Base-by-base conservation (phyloP, 2,888 invertebrate genomes). In the Papilio protenor region DNA sequence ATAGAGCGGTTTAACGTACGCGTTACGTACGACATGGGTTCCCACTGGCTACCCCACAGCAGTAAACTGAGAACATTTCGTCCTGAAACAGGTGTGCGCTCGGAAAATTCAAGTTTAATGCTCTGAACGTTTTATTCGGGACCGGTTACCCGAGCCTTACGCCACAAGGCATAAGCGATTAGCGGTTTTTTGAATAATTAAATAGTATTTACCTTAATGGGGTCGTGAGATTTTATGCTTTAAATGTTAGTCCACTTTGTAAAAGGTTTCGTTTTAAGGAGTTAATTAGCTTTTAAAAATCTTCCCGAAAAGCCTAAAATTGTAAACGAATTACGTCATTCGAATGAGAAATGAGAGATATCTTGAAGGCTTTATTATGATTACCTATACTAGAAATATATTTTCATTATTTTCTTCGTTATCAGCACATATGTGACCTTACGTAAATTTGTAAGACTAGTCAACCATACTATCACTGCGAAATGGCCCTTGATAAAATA, bases 61-160 rank as follows among this genome's bases (percentile, higher is more conserved):
- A 27, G 79, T 81, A 79, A 81, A 83, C 76, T 82, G 83, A 80
- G 81, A 80, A 82, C 78, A 79, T 70, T 79, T 75, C 83, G 72
- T 75, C 82, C 80, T 83, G 81, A 85, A 87, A 87, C 93, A 93
- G 92, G 93, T 93, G 93, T 85, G 89, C 83, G 82, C 81, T 81
- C 82, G 86, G 87, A 85, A 89, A 90, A 92, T 90, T 90, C 90
- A 88, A 89, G 91, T 91, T 91, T 92, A 92, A 93, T 91, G 91
- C 89, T 88, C 86, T 88, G 89, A 87, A 87, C 90, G 87, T 90
- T 93, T 92, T 90, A 90, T 91, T 92, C 89, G 85, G 85, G 84
- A 87, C 87, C 84, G 86, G 82, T 85, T 87, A 86, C 88, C 85
- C 82, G 84, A 86, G 82, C 77, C 79, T 1, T 70, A 61, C 77